Evolutionary conservation across 2,113 vertebrate species (phyloP).

Genomic region (Oenanthe oenanthe): DNA sequence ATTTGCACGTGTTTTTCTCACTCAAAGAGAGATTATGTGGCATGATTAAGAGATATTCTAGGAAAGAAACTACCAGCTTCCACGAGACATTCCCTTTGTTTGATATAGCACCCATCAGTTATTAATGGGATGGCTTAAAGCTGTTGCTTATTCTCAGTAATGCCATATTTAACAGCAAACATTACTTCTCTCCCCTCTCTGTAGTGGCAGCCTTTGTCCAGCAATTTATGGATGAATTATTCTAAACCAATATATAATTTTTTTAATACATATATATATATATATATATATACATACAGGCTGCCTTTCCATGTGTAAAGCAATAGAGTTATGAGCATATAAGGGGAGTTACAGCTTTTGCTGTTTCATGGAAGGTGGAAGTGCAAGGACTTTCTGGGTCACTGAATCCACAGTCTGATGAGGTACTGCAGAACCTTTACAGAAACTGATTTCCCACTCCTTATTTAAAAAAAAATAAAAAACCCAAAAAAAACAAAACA

Average conservation of each 20-base stretch:
- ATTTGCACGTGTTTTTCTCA: not conserved
- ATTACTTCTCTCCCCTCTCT: not conserved
- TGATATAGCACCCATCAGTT: not conserved
- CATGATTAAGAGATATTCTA: constrained; percentile 32
- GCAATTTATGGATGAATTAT: not conserved
- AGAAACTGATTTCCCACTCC: not conserved
- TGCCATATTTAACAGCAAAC: not conserved
- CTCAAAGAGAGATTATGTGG: constrained; percentile 32
- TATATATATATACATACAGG: not conserved
- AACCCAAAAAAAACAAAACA: no score
- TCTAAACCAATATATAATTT: not conserved
- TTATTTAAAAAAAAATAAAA: not conserved
- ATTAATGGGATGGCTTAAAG: not conserved
- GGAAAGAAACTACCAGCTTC: not conserved
- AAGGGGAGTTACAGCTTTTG: not conserved
- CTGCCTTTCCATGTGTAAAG: not conserved
- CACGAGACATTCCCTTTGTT: not conserved
- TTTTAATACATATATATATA: not conserved
- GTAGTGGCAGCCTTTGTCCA: not conserved
- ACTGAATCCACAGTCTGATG: not conserved
- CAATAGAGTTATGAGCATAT: not conserved
- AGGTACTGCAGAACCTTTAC: not conserved
- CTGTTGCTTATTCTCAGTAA: not conserved
- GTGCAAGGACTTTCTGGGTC: not conserved
- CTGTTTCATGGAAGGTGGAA: not conserved